These are phyloP conservation scores for Enteromius trimaculatus DNA, from an alignment of 2,797 vertebrate species.

Conservation along the genomic window DNA sequence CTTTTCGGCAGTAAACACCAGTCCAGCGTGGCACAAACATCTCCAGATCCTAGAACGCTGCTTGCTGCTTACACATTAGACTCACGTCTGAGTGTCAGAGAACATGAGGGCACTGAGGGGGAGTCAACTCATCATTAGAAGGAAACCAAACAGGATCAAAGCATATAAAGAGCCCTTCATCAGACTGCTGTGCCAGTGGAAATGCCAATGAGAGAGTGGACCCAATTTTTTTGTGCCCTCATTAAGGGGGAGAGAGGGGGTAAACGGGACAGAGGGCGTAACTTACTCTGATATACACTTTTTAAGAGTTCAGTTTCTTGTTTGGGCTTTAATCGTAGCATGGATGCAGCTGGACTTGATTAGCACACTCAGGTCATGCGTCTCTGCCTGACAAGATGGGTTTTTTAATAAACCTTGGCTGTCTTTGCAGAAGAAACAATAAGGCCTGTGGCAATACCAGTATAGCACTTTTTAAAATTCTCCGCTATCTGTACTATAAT, in stretches of 20 bases:
- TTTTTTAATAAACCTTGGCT: background rate
- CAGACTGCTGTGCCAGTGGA: slow-evolving; percentile 69
- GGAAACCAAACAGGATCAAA: slow-evolving; percentile 71
- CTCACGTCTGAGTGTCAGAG: slow-evolving; percentile 39
- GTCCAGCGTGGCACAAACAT: slow-evolving; percentile 19
- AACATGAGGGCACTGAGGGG: slow-evolving; percentile 57
- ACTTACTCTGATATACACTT: slow-evolving; percentile 81
- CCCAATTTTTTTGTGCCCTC: slow-evolving; percentile 65
- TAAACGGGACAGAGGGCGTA: slow-evolving; percentile 76
- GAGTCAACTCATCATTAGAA: slow-evolving; percentile 66
- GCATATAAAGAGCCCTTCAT: slow-evolving; percentile 74
- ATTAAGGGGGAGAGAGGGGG: slow-evolving; percentile 58
- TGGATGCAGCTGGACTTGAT: slow-evolving; percentile 84
- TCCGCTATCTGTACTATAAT: too few relatives aligned
- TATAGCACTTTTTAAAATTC: background rate
- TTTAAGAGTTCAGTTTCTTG: slow-evolving; percentile 73
- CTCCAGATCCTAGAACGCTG: slow-evolving; percentile 2
- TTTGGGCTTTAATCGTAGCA: slow-evolving; percentile 82
- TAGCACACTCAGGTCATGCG: slow-evolving; percentile 66
- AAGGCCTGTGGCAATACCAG: background rate
- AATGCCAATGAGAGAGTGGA: slow-evolving; percentile 59
- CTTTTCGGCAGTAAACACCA: slow-evolving; percentile 25
- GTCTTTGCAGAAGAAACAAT: background rate
- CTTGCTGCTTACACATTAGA: slow-evolving; percentile 36
- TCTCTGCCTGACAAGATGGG: slow-evolving; percentile 22